A percentile compares a stretch with the other conserved stretches of the same genome.
These are phyloP conservation scores for Eupithecia subfuscata DNA, from an alignment of 2,888 invertebrate species.

Conservation along the genomic window DNA sequence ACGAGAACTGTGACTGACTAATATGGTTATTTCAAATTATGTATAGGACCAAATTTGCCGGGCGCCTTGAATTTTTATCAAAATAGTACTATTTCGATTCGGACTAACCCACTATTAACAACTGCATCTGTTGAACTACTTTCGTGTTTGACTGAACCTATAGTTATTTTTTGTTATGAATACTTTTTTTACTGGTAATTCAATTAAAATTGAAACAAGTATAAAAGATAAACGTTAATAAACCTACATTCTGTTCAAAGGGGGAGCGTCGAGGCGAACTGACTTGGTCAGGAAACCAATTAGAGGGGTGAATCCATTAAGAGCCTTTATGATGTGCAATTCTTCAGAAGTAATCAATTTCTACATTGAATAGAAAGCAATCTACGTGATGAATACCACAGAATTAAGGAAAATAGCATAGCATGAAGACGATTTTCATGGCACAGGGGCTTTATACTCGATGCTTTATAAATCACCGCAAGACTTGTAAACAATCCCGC, in stretches of 20 bases:
- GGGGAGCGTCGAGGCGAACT: slow-evolving; percentile 36
- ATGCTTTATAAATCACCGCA: neutral
- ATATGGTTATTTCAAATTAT: no score
- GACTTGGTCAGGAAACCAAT: slow-evolving; percentile 46
- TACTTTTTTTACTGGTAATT: neutral
- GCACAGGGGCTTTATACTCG: neutral
- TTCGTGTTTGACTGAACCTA: neutral
- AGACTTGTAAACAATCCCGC: neutral
- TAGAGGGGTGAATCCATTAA: slow-evolving; percentile 43
- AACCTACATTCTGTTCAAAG: slow-evolving; percentile 21
- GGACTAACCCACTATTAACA: no score
- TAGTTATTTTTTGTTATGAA: neutral
- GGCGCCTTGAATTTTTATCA: no score
- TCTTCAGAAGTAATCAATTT: slow-evolving; percentile 33
- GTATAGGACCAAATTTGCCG: no score
- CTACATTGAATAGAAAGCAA: slow-evolving; percentile 30
- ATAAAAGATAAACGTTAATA: slow-evolving; percentile 16
- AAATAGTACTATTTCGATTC: no score
- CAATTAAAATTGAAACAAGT: neutral
- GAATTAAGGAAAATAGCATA: neutral
- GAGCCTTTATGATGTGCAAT: slow-evolving; percentile 30
- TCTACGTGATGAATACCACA: slow-evolving; percentile 27
- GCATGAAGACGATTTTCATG: neutral
- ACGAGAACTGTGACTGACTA: no score
- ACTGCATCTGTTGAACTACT: neutral